These are phyloP conservation scores for Parazoanthus darwini DNA, from an alignment of 92 coral and sea anemone genomes.

Conservation along the genomic window DNA sequence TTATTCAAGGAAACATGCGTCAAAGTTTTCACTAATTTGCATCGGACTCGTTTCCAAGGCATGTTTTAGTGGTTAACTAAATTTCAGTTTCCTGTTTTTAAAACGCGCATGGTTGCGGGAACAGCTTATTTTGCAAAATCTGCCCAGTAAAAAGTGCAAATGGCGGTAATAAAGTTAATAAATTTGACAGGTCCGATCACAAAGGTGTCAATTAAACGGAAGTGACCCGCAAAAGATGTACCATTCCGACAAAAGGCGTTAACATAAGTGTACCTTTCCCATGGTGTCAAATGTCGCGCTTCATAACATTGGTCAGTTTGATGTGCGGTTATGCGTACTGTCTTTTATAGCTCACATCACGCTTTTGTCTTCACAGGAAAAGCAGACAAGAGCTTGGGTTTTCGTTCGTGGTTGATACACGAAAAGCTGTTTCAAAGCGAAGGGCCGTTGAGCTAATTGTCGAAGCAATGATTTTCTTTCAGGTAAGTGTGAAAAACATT, in stretches of 20 bases:
- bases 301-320: not conserved
- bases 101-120: not conserved
- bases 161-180: slow-evolving; percentile 20
- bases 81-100: not conserved
- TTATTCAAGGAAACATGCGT: slow-evolving; percentile 22
- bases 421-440: slow-evolving; percentile 80
- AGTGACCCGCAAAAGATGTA: slow-evolving; percentile 29
- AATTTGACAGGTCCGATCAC: slow-evolving; percentile 22
- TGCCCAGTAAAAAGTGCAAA: slow-evolving; percentile 13
- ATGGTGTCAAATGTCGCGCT: slow-evolving; percentile 59
- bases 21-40: not conserved
- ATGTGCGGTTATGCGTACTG: slow-evolving; percentile 12
- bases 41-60: not conserved
- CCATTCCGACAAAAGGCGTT: slow-evolving; percentile 32
- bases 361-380: slow-evolving; percentile 66
- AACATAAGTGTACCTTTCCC: slow-evolving; percentile 11
- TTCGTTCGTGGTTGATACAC: slow-evolving; percentile 81
- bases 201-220: slow-evolving; percentile 42
- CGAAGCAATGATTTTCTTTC: slow-evolving; percentile 94
- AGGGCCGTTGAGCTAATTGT: slow-evolving; percentile 76
- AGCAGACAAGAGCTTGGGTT: slow-evolving; percentile 80
- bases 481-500: slow-evolving; percentile 63
- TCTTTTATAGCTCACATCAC: slow-evolving; percentile 5
- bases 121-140: not conserved
- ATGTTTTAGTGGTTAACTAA: not conserved